Base-by-base conservation (phyloP, 2,113 vertebrate genomes). In the Circaetus cinerascens region DNA sequence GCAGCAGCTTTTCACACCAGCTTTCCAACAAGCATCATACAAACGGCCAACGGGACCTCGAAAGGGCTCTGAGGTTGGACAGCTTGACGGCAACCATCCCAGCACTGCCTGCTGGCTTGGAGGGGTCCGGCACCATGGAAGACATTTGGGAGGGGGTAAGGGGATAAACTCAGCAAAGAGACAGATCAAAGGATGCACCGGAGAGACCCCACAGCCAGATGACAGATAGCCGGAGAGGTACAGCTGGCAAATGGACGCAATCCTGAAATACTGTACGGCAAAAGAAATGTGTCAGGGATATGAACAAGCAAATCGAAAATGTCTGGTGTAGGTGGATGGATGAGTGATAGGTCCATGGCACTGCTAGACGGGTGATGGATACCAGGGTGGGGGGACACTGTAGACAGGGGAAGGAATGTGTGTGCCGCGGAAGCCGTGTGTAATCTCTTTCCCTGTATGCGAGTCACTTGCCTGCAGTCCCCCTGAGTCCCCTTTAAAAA, bases 381-480 rank as follows among this genome's bases (percentile, higher is more conserved):
- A 66, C 23, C 19, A 32, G 12, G 53, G 15, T 15, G 41, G 18
- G 46, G 73, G 55, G 25, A 69, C 29, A 60, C 46, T 0, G 0
- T 1, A 41, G n/a, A 11, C 32, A 68, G 51, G 41, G 16, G 4
- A 69, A 86, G 79, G 66, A 75, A 67, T 46, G 80, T 36, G n/a
- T 50, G 55, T 2, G 2, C 27, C 0, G 0, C 0, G 1, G 40
- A 34, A 48, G 34, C 19, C 1, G 0, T 26, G 38, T 68, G n/a
- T 74, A 36, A 92, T 80, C 75, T 73, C 51, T 38, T 80, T 78
- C 72, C 69, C 6, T 1, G 1, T 40, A 40, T 41, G 43, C 4
- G 0, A 91, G 48, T 80, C 76, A 50, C 50, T 93, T 55, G 43
- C 80, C n/a, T 57, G 32, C 56, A 22, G 16, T 43, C 32, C 90